These are phyloP conservation scores for Pogonomyrmex californicus DNA, from an alignment of 1,140 invertebrate species.

Conservation along the genomic window DNA sequence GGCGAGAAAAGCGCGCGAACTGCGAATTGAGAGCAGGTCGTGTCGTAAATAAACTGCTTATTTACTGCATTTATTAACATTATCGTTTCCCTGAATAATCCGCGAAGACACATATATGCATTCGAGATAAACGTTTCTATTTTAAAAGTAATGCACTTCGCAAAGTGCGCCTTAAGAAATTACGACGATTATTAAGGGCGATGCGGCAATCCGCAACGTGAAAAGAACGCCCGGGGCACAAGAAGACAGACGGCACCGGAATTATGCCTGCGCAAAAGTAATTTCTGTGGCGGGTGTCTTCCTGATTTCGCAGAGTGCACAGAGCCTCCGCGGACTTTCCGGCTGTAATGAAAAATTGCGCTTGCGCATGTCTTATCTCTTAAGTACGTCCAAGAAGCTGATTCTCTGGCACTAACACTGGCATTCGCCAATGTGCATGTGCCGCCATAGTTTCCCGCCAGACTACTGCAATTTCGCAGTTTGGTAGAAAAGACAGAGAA, in stretches of 20 bases:
- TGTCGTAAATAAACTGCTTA: conserved; percentile 15
- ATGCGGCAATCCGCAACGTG: conserved; percentile 11
- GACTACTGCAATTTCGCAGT: conserved; percentile 62
- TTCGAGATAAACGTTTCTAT: not conserved
- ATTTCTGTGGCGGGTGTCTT: conserved; percentile 47
- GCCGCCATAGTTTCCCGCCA: conserved; percentile 13
- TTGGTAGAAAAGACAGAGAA: not conserved
- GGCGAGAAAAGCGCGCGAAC: not conserved
- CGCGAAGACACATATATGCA: not conserved
- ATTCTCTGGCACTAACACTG: conserved; percentile 14
- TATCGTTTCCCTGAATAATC: conserved; percentile 7
- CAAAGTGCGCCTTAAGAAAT: not conserved
- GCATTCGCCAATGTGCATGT: conserved; percentile 37
- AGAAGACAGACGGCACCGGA: conserved; percentile 27
- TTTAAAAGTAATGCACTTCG: not conserved
- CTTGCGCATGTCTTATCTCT: conserved; percentile 32
- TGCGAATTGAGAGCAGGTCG: not conserved
- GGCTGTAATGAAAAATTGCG: conserved; percentile 65
- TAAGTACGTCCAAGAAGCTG: conserved; percentile 53
- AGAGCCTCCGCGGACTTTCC: conserved; percentile 27
- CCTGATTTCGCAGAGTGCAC: conserved; percentile 60
- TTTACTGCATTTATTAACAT: not conserved
- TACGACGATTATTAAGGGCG: conserved; percentile 7
- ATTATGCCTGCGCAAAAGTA: conserved; percentile 62
- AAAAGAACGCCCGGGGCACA: not conserved